Evolutionary conservation across 2,888 invertebrate genomes (phyloP), one percentile per base, ranked within the genome.

Genomic region (Baccha elongata): DNA sequence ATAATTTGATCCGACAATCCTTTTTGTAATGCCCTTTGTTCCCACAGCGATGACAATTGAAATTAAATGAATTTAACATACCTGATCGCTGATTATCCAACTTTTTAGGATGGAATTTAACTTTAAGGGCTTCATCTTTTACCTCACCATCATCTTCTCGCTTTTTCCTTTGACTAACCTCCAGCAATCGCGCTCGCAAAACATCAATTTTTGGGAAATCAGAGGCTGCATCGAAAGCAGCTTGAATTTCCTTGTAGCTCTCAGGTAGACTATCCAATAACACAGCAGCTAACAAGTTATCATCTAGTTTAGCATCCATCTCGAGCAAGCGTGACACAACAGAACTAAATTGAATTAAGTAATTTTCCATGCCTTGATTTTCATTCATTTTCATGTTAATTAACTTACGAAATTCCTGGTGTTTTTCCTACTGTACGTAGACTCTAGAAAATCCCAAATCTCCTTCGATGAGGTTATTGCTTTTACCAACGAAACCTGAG

Each of bases 331-430:
- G 50, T 11, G 42, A 13, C n/a, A 64, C 72, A 40, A 62, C 11
- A 21, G 50, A 26, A 37, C 40, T 62, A 26, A n/a, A 71, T 46
- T 71, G 35, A 7, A 40, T 37, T 10, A 64, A 23, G 21, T 71
- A 46, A 40, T 29, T 60, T 26, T 71, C 60, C 50, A 71, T 71
- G 8, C 5, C 8, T 52, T 52, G 17, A 37, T 21, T 13, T 21
- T 11, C 21, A 7, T 11, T 19, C 72, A 73, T 73, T 53, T 53
- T 40, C 1, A 73, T 40, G 17, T 73, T 64, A 17, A 73, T 23
- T 23, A 64, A 64, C 19, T 64, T 64, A 44, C 32, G 23, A 53
- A 53, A 19, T 15, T 26, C 15, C 52, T n/a, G 15, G 42, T 29
- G 26, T 26, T 26, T n/a, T n/a, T n/a, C n/a, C n/a, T n/a, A n/a